These are phyloP conservation scores for Dichetophora obliterata DNA, from an alignment of 2,888 invertebrate species.

Conservation along the genomic window DNA sequence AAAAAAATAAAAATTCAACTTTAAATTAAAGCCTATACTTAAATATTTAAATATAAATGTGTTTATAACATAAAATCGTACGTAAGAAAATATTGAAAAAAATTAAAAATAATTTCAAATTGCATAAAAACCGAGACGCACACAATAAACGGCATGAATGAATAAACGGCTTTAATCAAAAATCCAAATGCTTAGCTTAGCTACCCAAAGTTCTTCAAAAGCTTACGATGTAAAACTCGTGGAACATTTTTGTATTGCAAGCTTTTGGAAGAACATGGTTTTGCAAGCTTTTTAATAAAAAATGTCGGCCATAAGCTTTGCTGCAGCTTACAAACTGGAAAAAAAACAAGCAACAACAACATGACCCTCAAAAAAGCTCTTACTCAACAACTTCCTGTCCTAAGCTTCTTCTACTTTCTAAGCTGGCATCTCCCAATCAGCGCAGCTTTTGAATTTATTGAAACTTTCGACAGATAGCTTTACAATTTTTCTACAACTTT, in stretches of 20 bases:
- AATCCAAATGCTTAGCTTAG: background rate
- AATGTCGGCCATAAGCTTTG: background rate
- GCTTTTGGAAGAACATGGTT: conserved; percentile 7
- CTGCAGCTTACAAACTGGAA: background rate
- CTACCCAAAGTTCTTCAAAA: conserved; percentile 22
- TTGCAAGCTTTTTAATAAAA: background rate
- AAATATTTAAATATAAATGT: conserved; percentile 56
- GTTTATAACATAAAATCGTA: conserved; percentile 54
- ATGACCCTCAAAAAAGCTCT: no score
- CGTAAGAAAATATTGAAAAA: conserved; percentile 18
- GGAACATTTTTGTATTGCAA: conserved; percentile 61
- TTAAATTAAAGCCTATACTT: conserved; percentile 30
- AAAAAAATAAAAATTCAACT: conserved; percentile 31
- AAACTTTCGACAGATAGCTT: background rate
- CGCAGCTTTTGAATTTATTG: conserved; percentile 5
- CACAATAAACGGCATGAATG: background rate
- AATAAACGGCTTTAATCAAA: background rate
- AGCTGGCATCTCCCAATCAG: conserved; percentile 35
- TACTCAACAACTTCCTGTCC: no score
- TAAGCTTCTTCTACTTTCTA: background rate
- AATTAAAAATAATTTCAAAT: conserved; percentile 47
- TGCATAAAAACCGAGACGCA: conserved; percentile 38
- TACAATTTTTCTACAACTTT: background rate
- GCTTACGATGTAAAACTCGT: conserved; percentile 54
- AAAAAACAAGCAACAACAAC: background rate